Percentiles rank a stretch among this genome's conserved stretches.
Evolutionary conservation across 2,888 invertebrate genomes (phyloP).

Genomic region (Cantharis nigra): DNA sequence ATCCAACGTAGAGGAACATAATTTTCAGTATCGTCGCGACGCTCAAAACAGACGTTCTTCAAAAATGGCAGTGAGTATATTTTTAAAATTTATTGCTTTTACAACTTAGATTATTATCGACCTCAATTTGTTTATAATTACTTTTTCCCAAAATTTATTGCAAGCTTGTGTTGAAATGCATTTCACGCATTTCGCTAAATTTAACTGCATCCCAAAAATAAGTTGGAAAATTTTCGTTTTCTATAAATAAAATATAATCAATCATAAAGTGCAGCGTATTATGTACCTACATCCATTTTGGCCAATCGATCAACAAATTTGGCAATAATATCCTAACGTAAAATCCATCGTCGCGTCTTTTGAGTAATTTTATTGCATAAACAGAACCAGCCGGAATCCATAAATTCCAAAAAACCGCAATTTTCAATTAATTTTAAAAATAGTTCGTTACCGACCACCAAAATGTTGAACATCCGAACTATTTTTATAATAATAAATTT

Average conservation of each 20-base stretch:
- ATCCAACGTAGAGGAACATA: conserved; percentile 37
- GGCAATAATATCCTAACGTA: background rate
- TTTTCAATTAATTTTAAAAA: background rate
- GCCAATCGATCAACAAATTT: background rate
- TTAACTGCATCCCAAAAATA: background rate
- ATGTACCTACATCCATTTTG: background rate
- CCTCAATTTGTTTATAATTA: background rate
- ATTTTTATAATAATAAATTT: conserved; percentile 1
- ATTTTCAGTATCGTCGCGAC: conserved; percentile 61
- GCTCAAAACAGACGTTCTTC: conserved; percentile 45
- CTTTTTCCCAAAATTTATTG: background rate
- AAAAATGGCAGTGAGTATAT: conserved; percentile 51
- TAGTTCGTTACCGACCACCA: background rate
- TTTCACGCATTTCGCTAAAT: background rate
- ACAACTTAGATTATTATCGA: background rate
- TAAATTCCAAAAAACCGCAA: background rate
- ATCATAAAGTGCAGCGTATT: background rate
- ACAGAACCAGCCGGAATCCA: background rate
- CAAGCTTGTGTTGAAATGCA: background rate
- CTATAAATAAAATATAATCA: background rate
- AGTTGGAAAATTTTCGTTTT: background rate
- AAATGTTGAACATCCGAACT: background rate
- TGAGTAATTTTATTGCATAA: background rate
- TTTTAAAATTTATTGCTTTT: background rate
- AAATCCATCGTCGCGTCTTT: background rate